Percentiles rank a stretch among this genome's conserved stretches.
These are phyloP conservation scores for Eurytoma adleriae DNA, from an alignment of 2,888 invertebrate species.

Conservation along the genomic window DNA sequence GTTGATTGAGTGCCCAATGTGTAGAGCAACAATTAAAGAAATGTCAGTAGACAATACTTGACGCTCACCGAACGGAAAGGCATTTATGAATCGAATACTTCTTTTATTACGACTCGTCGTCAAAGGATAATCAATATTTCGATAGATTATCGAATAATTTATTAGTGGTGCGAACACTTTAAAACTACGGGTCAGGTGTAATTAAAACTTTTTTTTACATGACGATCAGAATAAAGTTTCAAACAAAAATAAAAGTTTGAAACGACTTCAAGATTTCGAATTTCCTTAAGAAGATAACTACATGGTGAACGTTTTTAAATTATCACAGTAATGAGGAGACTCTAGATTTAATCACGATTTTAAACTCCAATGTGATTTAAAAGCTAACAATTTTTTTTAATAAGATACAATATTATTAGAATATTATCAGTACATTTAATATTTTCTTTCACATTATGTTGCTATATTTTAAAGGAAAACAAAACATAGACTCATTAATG, in stretches of 20 bases:
- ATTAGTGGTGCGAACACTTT: constrained; percentile 41
- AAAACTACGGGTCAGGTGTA: constrained; percentile 22
- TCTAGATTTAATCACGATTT: constrained; percentile 2
- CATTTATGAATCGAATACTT: constrained; percentile 60
- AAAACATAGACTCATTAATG: not conserved
- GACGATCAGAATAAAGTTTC: constrained; percentile 49
- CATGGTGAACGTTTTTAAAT: constrained; percentile 26
- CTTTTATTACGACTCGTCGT: constrained; percentile 58
- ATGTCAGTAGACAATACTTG: constrained; percentile 76
- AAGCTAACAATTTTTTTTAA: constrained; percentile 24
- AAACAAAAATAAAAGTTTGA: constrained; percentile 11
- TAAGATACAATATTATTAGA: constrained; percentile 2
- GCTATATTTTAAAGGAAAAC: not conserved
- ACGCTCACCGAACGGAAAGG: constrained; percentile 64
- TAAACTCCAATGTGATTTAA: constrained; percentile 50
- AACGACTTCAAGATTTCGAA: constrained; percentile 28
- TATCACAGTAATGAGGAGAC: not conserved
- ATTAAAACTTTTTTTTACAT: constrained; percentile 60
- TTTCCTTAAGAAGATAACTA: constrained; percentile 13
- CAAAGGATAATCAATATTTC: constrained; percentile 61
- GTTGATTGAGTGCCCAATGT: constrained; percentile 91
- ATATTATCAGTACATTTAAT: constrained; percentile 7
- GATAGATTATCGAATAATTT: constrained; percentile 51
- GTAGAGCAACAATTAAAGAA: constrained; percentile 83
- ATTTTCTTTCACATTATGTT: constrained; percentile 15